phyloP scores from a whole-genome alignment of 2,797 vertebrate genomes.

The Vultur gryphus region DNA sequence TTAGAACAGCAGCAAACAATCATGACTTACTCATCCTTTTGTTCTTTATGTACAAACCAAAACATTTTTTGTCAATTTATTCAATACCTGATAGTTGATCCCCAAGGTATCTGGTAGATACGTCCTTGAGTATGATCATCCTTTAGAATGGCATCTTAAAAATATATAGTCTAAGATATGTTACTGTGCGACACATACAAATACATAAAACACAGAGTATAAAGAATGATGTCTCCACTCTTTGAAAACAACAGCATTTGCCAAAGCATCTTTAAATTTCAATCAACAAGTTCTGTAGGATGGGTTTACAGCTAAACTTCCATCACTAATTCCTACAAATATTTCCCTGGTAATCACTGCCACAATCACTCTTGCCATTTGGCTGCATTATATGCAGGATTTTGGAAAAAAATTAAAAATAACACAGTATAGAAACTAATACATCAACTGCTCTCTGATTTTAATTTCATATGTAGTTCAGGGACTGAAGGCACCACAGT shows the following conservation, averaged over 20 bases:
- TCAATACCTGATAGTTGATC: background rate
- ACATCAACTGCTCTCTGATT: background rate
- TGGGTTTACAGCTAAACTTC: background rate
- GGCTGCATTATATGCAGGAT: background rate
- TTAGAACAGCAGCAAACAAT: conserved; percentile 23
- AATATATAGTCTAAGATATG: background rate
- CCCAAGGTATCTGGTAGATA: background rate
- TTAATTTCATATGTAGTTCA: background rate
- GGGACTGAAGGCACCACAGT: background rate
- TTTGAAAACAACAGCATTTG: background rate
- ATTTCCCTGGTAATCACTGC: background rate
- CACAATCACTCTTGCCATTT: background rate
- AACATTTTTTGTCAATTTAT: background rate
- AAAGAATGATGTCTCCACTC: background rate
- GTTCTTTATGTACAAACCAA: background rate
- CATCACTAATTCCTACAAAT: background rate
- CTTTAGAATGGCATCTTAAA: background rate
- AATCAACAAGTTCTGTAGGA: background rate
- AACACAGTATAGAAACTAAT: background rate
- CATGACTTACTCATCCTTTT: background rate
- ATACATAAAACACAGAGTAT: background rate
- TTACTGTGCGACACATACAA: background rate
- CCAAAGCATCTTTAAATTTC: background rate
- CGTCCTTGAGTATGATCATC: background rate
- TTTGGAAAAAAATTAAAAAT: background rate